Base-by-base conservation (phyloP, 2,113 vertebrate species). In the Amazona vittata region DNA sequence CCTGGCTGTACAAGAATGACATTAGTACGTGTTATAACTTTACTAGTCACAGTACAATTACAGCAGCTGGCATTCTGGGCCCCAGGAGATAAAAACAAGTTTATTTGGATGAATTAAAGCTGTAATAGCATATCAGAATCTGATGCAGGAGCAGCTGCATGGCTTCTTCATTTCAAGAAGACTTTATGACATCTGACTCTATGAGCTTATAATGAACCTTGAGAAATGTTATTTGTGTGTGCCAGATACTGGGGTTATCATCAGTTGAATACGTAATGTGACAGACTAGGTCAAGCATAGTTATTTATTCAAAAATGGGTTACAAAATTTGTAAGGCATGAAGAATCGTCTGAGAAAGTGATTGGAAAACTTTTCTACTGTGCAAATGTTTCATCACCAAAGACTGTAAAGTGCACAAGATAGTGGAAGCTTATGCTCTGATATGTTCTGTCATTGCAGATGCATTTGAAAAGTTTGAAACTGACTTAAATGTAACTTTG, bases 201-300 rank as follows among this genome's bases (percentile, higher is more conserved):
- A 21, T 46, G 25, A 35, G 15, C 7, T 11, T 76, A 33, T 49
- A 53, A 49, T 26, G 24, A 83, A 47, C 41, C 29, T 62, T 55
- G 33, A 82, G 44, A 26, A 62, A 44, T 21, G 5, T 11, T n/a
- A 4, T 21, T 33, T 28, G 41, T 24, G 7, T 22, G 15, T 55
- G 64, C 2, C 28, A n/a, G 31, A 41, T 37, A 46, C 10, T 33
- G 29, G 55, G 39, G 7, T 12, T 43, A 8, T 21, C 17, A 57
- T 28, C 0, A 0, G 3, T 41, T 26, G 31, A 57, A 8, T 19
- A 9, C 5, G 25, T 47, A 25, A 46, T 16, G 22, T 57, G 41
- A 47, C 12, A 62, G 47, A 29, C 18, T 14, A 55, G 44, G n/a
- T 25, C 17, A 41, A 26, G 9, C 15, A 11, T 4, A 33, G n/a